A percentile compares a stretch with the other conserved stretches of the same genome.
Conservation (phyloP, 2,797 vertebrate species). For the Euphonia xanthogaster region DNA sequence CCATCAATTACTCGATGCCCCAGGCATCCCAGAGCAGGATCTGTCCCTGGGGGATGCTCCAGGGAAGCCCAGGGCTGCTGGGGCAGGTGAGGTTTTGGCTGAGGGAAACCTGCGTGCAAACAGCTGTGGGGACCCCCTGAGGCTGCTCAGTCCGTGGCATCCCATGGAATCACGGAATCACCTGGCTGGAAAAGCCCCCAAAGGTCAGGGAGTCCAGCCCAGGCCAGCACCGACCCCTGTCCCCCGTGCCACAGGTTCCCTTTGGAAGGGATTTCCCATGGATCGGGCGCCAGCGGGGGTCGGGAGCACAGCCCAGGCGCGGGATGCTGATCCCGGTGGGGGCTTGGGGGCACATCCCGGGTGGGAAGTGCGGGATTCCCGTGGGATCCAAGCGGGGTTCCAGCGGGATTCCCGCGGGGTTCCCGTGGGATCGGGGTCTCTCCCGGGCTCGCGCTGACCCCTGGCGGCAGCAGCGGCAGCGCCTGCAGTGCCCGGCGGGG, state of each 20-base stretch:
- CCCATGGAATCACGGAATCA: accelerated
- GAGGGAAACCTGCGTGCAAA: accelerated
- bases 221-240: accelerated
- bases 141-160: neutral
- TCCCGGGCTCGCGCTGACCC: neutral
- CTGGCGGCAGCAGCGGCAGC: neutral
- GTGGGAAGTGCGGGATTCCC: accelerated
- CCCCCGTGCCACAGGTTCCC: neutral
- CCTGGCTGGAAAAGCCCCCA: neutral
- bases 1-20: accelerated
- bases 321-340: accelerated
- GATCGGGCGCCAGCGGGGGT: neutral
- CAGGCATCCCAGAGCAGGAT: accelerated
- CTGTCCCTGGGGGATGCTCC: neutral
- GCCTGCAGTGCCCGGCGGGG: neutral
- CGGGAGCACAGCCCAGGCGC: accelerated
- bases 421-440: neutral
- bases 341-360: accelerated
- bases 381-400: accelerated
- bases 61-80: neutral
- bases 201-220: accelerated
- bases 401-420: accelerated
- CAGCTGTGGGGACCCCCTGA: accelerated
- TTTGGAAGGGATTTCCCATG: accelerated
- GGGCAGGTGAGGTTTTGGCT: accelerated